Evolutionary conservation across 2,888 invertebrate species (phyloP).

Genomic region (Platycheirus rosarum): DNA sequence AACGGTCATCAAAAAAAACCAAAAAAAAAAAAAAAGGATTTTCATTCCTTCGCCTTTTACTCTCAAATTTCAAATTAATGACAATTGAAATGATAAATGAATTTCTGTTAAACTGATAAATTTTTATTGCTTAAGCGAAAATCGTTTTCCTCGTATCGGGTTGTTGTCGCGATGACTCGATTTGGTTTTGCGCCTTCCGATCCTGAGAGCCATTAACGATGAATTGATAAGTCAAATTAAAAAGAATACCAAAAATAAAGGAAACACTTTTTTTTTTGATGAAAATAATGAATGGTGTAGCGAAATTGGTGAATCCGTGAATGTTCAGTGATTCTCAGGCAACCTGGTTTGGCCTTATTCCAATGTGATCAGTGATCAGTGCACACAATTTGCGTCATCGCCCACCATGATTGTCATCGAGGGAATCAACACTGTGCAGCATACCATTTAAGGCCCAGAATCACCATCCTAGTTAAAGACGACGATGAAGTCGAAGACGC

Average conservation of each 20-base stretch:
- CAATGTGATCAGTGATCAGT: conserved; percentile 19
- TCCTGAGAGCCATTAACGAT: conserved; percentile 50
- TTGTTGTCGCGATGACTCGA: conserved; percentile 57
- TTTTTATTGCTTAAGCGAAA: conserved; percentile 59
- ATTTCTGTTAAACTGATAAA: conserved; percentile 68
- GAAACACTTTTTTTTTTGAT: background rate
- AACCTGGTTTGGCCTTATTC: conserved; percentile 34
- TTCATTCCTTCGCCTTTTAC: conserved; percentile 6
- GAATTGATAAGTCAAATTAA: conserved; percentile 61
- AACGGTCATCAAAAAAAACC: background rate
- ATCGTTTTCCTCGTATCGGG: conserved; percentile 52
- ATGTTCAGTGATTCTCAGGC: conserved; percentile 39
- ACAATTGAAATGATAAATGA: conserved; percentile 70
- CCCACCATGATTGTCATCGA: conserved; percentile 57
- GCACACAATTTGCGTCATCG: conserved; percentile 22
- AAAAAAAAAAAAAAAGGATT: background rate
- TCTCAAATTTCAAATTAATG: conserved; percentile 73
- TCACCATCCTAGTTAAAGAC: conserved; percentile 20
- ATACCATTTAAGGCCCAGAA: conserved; percentile 17
- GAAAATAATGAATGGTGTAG: conserved; percentile 29
- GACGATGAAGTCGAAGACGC: background rate
- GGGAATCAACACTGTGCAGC: conserved; percentile 29
- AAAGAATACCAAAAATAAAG: conserved; percentile 6
- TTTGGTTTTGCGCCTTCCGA: conserved; percentile 41
- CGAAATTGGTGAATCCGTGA: conserved; percentile 8